Evolutionary conservation across 2,797 vertebrate genomes (phyloP).

Genomic region (Gobionotothen gibberifrons): DNA sequence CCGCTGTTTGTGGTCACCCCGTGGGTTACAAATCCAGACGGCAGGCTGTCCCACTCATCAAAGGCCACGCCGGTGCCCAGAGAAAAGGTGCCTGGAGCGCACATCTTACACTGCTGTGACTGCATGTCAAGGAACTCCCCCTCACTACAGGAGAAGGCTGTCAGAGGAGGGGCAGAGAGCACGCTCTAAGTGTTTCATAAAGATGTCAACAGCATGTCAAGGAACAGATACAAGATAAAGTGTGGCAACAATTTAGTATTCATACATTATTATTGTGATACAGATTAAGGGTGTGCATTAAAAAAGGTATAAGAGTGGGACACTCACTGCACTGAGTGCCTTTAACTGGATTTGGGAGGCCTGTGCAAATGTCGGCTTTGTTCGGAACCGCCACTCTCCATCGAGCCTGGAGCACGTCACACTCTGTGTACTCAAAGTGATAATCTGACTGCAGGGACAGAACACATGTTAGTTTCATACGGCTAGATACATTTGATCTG

Average conservation of each 20-base stretch:
- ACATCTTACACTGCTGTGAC: constrained; percentile 90
- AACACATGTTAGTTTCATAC: constrained; percentile 64
- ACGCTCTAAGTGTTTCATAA: neutral
- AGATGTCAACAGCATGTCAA: neutral
- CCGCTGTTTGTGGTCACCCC: constrained; percentile 78
- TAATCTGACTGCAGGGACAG: constrained; percentile 91
- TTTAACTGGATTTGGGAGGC: constrained; percentile 92
- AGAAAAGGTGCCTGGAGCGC: constrained; percentile 91
- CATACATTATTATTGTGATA: neutral
- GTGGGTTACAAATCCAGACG: constrained; percentile 89
- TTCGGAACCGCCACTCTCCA: constrained; percentile 97
- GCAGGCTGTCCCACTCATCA: constrained; percentile 93
- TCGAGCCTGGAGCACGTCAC: constrained; percentile 89
- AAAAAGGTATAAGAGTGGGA: neutral
- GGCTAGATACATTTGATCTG: neutral
- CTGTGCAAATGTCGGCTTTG: constrained; percentile 91
- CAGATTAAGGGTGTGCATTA: neutral
- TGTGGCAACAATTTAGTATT: neutral
- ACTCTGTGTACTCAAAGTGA: constrained; percentile 98
- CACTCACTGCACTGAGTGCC: constrained; percentile 94
- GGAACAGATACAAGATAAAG: neutral
- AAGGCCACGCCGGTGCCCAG: constrained; percentile 93
- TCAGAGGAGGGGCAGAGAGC: neutral
- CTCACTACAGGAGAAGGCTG: constrained; percentile 93
- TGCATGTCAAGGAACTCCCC: constrained; percentile 96